A percentile compares a stretch with the other conserved stretches of the same genome.
Evolutionary conservation across 92 coral and sea anemone species (phyloP).

Genomic region (Pocillopora grandis): DNA sequence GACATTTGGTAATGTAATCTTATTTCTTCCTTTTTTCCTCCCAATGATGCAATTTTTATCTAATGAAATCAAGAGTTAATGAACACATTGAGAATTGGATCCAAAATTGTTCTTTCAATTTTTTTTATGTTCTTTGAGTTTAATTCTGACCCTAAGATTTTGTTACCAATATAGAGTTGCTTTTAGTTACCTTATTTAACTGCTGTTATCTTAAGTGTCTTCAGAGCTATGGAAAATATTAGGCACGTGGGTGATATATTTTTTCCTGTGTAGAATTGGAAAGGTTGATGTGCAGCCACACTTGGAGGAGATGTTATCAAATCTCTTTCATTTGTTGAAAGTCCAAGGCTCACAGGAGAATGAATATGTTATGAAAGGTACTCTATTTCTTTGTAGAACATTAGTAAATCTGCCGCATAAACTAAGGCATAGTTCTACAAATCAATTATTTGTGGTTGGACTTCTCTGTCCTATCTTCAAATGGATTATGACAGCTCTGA

Average conservation of each 20-base stretch:
- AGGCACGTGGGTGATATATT: background rate
- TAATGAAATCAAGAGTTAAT: too few species aligned
- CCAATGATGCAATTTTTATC: too few species aligned
- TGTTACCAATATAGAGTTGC: background rate
- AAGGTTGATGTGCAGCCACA: conserved; percentile 78
- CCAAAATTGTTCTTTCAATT: background rate
- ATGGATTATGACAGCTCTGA: too few species aligned
- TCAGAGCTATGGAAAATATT: too few species aligned
- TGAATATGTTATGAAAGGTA: conserved; percentile 97
- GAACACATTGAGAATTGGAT: background rate
- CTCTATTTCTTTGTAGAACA: background rate
- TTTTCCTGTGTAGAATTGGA: conserved; percentile 44
- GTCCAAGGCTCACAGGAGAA: conserved; percentile 93
- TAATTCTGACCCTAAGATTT: background rate
- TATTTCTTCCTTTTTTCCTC: too few species aligned
- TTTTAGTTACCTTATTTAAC: too few species aligned
- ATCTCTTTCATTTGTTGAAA: conserved; percentile 74
- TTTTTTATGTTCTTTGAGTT: background rate
- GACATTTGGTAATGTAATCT: too few species aligned
- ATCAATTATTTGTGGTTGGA: too few species aligned
- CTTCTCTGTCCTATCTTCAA: too few species aligned
- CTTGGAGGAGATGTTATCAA: conserved; percentile 59
- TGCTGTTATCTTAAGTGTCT: too few species aligned
- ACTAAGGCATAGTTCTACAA: too few species aligned
- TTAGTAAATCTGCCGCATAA: too few species aligned